A percentile compares a stretch with the other conserved stretches of the same genome.
These are phyloP conservation scores for Saccopteryx leptura DNA, from an alignment of 2,113 vertebrate species.

Conservation along the genomic window DNA sequence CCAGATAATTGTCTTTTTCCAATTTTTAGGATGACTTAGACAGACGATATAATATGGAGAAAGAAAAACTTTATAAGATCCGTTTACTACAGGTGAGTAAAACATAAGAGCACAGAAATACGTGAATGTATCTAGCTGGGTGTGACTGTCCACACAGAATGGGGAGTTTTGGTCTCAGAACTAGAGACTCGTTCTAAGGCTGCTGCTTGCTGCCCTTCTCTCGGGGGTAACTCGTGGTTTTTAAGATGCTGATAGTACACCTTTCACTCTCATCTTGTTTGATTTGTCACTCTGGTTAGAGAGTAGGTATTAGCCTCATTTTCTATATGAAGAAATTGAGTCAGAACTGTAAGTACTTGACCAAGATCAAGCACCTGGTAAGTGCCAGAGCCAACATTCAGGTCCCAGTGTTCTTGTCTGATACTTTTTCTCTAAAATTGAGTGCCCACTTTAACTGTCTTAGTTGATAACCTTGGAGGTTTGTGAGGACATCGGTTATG, in stretches of 20 bases:
- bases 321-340: background rate
- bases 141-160: background rate
- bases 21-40: conserved; percentile 94
- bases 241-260: background rate
- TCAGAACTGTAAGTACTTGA: background rate
- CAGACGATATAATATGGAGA: conserved; percentile 93
- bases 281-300: background rate
- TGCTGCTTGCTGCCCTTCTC: background rate
- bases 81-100: conserved; percentile 95
- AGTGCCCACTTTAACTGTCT: background rate
- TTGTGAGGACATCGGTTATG: background rate
- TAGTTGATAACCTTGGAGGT: background rate
- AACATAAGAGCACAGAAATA: background rate
- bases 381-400: background rate
- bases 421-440: background rate
- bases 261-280: background rate
- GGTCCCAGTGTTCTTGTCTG: background rate
- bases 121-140: background rate
- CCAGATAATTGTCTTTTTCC: conserved; percentile 59
- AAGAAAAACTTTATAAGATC: conserved; percentile 98
- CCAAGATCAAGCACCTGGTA: background rate
- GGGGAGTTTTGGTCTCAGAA: background rate
- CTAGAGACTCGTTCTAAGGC: background rate
- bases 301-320: background rate
- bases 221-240: background rate